Base-by-base conservation (phyloP, 2,888 invertebrate genomes). In the Hanleya hanleyi region DNA sequence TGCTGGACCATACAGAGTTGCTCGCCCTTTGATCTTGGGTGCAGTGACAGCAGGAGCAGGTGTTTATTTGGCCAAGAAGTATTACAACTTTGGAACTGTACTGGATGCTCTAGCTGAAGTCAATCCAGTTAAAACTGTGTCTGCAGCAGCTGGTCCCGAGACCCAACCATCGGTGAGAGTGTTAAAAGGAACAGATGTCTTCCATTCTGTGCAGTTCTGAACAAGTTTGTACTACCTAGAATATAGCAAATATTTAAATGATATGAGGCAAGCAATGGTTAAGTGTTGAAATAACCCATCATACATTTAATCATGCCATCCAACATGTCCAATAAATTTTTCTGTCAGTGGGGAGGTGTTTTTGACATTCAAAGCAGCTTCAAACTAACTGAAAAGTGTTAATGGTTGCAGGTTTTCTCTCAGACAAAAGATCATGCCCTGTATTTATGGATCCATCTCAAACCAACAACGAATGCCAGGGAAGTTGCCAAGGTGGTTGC, bases 361-460 rank as follows among this genome's bases (percentile, higher is more conserved):
- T 12, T 41, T 41, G 9, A 12, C 41, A 12, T 41, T 41, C 18
- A 41, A 41, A 41, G 41, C 9, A 41, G 9, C n/a, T n/a, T n/a
- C n/a, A n/a, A n/a, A n/a, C n/a, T n/a, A n/a, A 41, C 9, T 41
- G 18, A 41, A 41, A 41, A 41, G 9, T 41, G 41, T 41, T 41
- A 12, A 41, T 41, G 9, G 22, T 49, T 50, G 7, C 77, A 90
- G 89, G 90, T 90, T 33, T 87, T 76, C 70, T 87, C 88, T 9
- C 84, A 78, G 67, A 86, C 84, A 0, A 90, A 90, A 78, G 82
- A 89, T 69, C 90, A 90, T 75, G 90, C 90, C 36, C 74, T 90
- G 38, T 90, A 89, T 77, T 80, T 90, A 69, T 87, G 87, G 87
- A 89, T 90, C 70, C 78, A 88, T 69, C 78, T 90, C 35, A 81